Evolutionary conservation across 1,140 invertebrate species (phyloP).

Genomic region (Drosophila sp.): DNA sequence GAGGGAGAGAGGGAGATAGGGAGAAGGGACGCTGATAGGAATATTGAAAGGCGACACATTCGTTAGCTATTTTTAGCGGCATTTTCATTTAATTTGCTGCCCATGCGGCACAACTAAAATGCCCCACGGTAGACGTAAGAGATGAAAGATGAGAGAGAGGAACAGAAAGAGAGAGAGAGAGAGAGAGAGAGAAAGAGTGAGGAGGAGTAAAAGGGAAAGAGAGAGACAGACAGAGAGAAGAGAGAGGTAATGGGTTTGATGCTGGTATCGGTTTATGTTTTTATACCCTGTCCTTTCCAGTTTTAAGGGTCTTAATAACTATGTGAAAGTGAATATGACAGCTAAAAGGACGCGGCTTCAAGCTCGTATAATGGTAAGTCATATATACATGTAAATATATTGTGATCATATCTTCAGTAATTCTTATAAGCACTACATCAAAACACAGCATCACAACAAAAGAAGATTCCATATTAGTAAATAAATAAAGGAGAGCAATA

Average conservation of each 20-base stretch:
- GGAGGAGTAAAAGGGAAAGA: background rate
- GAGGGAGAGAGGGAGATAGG: background rate
- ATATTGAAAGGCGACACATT: slow-evolving; percentile 58
- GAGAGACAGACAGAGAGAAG: background rate
- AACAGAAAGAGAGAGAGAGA: background rate
- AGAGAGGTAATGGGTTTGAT: background rate
- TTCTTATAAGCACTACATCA: too few species aligned
- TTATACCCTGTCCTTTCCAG: slow-evolving; percentile 7
- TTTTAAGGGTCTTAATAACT: background rate
- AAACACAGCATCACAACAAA: too few species aligned
- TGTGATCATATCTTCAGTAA: too few species aligned
- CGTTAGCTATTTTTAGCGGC: slow-evolving; percentile 72
- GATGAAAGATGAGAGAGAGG: slow-evolving; percentile 27
- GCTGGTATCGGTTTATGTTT: slow-evolving; percentile 5
- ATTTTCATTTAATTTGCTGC: slow-evolving; percentile 82
- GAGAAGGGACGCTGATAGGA: too few species aligned
- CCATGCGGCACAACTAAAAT: slow-evolving; percentile 80
- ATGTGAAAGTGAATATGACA: background rate
- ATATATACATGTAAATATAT: too few species aligned
- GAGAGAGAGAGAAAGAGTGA: background rate
- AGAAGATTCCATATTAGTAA: background rate
- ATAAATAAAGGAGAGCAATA: too few species aligned
- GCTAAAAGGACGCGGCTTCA: background rate
- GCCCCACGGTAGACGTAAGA: slow-evolving; percentile 54
- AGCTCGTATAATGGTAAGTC: background rate